Conservation (phyloP, 2,113 vertebrate species). For the Sterna hirundo region DNA sequence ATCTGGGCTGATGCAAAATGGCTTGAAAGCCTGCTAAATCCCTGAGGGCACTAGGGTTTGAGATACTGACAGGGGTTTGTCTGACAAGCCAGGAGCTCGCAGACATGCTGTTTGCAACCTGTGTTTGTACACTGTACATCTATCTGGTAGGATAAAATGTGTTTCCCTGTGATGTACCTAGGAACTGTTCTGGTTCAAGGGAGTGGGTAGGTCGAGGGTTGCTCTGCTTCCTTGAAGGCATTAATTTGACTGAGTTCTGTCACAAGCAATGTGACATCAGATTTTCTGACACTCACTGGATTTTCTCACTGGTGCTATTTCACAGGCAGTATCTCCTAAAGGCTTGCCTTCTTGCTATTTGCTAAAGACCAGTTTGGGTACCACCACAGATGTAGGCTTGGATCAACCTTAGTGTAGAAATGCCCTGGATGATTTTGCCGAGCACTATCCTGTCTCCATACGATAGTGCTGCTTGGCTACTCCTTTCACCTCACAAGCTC, state of each 20-base stretch:
- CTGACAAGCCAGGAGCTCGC: not conserved
- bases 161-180: not conserved
- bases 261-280: not conserved
- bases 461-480: not conserved
- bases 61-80: not conserved
- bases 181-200: not conserved
- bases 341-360: not conserved
- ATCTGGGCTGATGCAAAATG: not conserved
- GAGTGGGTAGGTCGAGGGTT: not conserved
- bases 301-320: not conserved
- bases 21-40: not conserved
- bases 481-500: not conserved
- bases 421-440: not conserved
- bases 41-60: not conserved
- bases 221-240: not conserved
- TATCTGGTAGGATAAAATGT: not conserved
- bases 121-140: not conserved
- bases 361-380: not conserved
- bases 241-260: not conserved
- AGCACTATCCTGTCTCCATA: not conserved
- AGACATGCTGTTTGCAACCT: not conserved
- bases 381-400: not conserved
- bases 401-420: not conserved
- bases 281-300: not conserved
- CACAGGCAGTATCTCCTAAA: not conserved